A percentile compares a stretch with the other conserved stretches of the same genome.
These are phyloP conservation scores for Seira ritae DNA, from an alignment of 2,888 invertebrate species.

Conservation along the genomic window DNA sequence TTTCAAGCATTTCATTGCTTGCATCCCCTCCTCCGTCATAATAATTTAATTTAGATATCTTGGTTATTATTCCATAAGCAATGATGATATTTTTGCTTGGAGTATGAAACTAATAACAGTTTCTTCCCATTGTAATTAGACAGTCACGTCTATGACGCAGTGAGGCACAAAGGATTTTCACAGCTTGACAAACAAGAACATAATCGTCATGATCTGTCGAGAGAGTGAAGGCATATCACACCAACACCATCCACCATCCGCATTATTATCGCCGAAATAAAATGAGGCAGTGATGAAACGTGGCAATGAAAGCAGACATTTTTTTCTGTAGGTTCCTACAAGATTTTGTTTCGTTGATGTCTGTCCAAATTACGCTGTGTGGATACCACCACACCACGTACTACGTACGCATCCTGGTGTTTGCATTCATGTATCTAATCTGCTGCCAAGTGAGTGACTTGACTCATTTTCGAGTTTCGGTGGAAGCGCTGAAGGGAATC, in stretches of 20 bases:
- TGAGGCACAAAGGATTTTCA: slow-evolving; percentile 42
- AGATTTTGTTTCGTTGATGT: too few relatives aligned
- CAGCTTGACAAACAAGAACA: slow-evolving; percentile 53
- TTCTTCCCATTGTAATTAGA: slow-evolving; percentile 50
- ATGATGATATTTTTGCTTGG: slow-evolving; percentile 17
- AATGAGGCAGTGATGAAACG: slow-evolving; percentile 38
- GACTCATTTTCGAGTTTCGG: not conserved
- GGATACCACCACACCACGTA: too few relatives aligned
- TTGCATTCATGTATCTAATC: too few relatives aligned
- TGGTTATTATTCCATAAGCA: slow-evolving; percentile 24
- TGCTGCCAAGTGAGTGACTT: too few relatives aligned
- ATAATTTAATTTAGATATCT: not conserved
- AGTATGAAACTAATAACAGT: slow-evolving; percentile 45
- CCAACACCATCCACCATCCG: slow-evolving; percentile 37
- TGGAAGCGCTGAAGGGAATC: slow-evolving; percentile 7
- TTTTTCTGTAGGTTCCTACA: too few relatives aligned
- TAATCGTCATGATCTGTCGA: slow-evolving; percentile 21
- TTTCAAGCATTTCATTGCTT: not conserved
- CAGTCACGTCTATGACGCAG: slow-evolving; percentile 47
- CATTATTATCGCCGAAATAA: slow-evolving; percentile 38
- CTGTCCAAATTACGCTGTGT: too few relatives aligned
- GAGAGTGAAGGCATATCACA: slow-evolving; percentile 39
- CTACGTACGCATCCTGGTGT: too few relatives aligned
- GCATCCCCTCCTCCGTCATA: not conserved
- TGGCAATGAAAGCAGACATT: not conserved